Base-by-base conservation (phyloP, 2,797 vertebrate genomes). In the Ctenopoma kingsleyae region DNA sequence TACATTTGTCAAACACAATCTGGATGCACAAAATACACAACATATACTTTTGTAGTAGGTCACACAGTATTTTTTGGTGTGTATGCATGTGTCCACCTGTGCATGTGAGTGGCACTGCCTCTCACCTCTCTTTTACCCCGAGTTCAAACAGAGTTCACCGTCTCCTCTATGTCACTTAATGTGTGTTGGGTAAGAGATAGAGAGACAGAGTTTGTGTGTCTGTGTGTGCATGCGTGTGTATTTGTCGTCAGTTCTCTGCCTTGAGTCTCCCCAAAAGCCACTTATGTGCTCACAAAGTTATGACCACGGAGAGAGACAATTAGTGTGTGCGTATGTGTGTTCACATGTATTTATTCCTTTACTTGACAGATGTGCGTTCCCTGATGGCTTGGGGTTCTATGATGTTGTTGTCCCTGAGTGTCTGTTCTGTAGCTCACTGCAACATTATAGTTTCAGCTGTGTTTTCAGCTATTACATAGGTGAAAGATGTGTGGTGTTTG, bases 101-200 rank as follows among this genome's bases (percentile, higher is more conserved):
- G 67, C 70, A 56, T 61, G 68, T 78, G 80, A 59, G 71, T 63
- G 41, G 68, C 74, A 75, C 78, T 82, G 75, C 43, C 75, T 82
- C 81, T 91, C 85, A 91, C 90, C 91, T 90, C 84, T 67, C 70
- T 68, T 75, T 91, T 74, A 92, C 88, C 92, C 83, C 54, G 76
- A 90, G 92, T 93, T 93, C 91, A 93, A 16, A 53, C 67, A 82
- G 87, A 93, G 92, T 93, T 92, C 91, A 91, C 73, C 35, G 82
- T 87, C 82, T 73, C 71, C 81, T 78, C 74, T 71, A 69, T 57
- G 49, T 65, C 72, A 84, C 84, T 89, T 87, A 83, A 81, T 76
- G 84, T 64, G 69, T 81, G 61, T 78, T 71, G 50, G 48, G 62
- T 19, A 77, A 76, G 63, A 71, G 60, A 53, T 55, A 32, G 32